Conservation (phyloP, 2,888 invertebrate species). For the Ernsta delagoae region DNA sequence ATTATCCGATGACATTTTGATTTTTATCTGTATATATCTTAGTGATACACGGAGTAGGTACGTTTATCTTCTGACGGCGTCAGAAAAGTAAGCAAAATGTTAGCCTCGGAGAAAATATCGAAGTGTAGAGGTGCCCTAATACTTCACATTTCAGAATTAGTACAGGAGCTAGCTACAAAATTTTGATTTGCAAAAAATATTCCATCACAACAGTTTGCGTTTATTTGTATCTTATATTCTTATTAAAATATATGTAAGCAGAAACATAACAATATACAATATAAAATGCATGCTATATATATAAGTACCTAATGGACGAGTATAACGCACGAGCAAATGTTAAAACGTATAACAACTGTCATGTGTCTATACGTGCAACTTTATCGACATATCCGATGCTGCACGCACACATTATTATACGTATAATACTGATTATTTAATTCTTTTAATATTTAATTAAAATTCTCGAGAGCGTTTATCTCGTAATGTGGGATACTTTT, state of each 20-base stretch:
- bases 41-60: conserved; percentile 31
- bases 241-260: conserved; percentile 47
- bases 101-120: conserved; percentile 28
- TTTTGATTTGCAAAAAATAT: conserved; percentile 36
- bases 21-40: conserved; percentile 34
- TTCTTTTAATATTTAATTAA: conserved; percentile 85
- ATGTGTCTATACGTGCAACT: conserved; percentile 62
- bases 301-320: conserved; percentile 48
- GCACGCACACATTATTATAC: conserved; percentile 80
- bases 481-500: conserved; percentile 84
- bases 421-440: conserved; percentile 85
- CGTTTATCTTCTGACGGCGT: conserved; percentile 29
- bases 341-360: conserved; percentile 61
- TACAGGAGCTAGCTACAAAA: conserved; percentile 15
- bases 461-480: conserved; percentile 82
- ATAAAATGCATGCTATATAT: conserved; percentile 52
- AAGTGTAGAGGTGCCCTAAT: conserved; percentile 12
- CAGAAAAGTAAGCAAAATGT: conserved; percentile 27
- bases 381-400: conserved; percentile 65
- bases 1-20: conserved; percentile 36
- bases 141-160: conserved; percentile 26
- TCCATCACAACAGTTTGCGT: conserved; percentile 59
- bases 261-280: conserved; percentile 53
- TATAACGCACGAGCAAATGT: conserved; percentile 51
- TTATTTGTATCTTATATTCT: conserved; percentile 48